Base-by-base conservation (phyloP, 2,888 invertebrate genomes). In the Andricus quercusramuli region DNA sequence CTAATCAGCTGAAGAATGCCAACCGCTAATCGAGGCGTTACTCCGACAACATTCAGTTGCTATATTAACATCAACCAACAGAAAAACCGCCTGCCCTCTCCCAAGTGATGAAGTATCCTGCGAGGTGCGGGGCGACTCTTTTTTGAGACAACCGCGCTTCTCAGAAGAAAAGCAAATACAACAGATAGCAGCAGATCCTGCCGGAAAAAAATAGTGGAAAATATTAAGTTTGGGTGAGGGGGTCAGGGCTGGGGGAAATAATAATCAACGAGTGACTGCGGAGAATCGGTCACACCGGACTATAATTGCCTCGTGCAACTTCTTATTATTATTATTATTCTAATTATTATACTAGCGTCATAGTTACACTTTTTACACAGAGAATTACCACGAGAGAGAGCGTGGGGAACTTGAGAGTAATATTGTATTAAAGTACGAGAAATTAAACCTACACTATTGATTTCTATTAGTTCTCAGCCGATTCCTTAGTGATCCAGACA, bases 1-100 rank as follows among this genome's bases (percentile, higher is more conserved):
- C 99, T 94, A 99, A 98, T 95, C 98, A 99, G 95, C 96, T 99
- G 93, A 99, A 99, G 95, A 99, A 98, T 94, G 97, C 98, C 94
- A 98, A 97, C 95, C 98, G 98, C 96, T 98, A 98, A 96, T 89
- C 85, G 82, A 85, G 84, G 79, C 85, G 85, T 89, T 84, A 88
- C 86, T 88, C 87, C 87, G 85, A 88, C 88, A 90, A 88, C 88
- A 89, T 87, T 89, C 88, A 88, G 88, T 90, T 90, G 90, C 90
- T 90, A 88, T 89, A 89, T 89, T 90, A 91, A 90, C 88, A 90
- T 87, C 88, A 86, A 88, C 80, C 79, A 83, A 85, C 80, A 85
- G 83, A 82, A 84, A 85, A 87, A 68, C 41, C 41, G 37, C 41
- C 41, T 41, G 67, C 67, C 41, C 67, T 67, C 67, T 22, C n/a